phyloP scores from a whole-genome alignment of 53 echinoderm and acorn worm genomes.

The Antedon mediterranea region DNA sequence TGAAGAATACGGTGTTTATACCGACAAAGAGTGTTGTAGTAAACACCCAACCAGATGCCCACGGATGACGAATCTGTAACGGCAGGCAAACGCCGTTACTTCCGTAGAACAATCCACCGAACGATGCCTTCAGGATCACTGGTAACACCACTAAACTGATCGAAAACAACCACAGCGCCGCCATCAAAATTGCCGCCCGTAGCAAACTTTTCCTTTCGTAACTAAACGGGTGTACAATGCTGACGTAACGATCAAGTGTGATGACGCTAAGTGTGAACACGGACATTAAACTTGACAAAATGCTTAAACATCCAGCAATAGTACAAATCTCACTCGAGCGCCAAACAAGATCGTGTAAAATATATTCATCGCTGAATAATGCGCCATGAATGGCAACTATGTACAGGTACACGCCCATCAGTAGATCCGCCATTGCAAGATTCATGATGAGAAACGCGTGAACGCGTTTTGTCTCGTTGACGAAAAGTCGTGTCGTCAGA shows the following conservation, averaged over 20 bases:
- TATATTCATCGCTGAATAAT: slow-evolving; percentile 61
- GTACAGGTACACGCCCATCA: slow-evolving; percentile 90
- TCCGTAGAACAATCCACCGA: slow-evolving; percentile 89
- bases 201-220: slow-evolving; percentile 64
- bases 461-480: slow-evolving; percentile 72
- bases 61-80: slow-evolving; percentile 84
- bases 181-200: slow-evolving; percentile 79
- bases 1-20: slow-evolving; percentile 70
- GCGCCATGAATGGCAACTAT: slow-evolving; percentile 76
- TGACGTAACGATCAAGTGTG: slow-evolving; percentile 72
- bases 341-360: slow-evolving; percentile 63
- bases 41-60: slow-evolving; percentile 79
- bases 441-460: slow-evolving; percentile 97
- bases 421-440: slow-evolving; percentile 75
- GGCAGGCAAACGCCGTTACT: slow-evolving; percentile 94
- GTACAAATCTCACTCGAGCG: slow-evolving; percentile 58
- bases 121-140: slow-evolving; percentile 47
- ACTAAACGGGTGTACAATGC: slow-evolving; percentile 88
- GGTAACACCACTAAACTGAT: slow-evolving; percentile 56
- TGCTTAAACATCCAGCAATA: slow-evolving; percentile 73
- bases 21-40: slow-evolving; percentile 81
- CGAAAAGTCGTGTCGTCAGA: slow-evolving; percentile 68
- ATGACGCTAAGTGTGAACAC: slow-evolving; percentile 81
- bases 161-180: slow-evolving; percentile 45
- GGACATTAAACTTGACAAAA: slow-evolving; percentile 90